Evolutionary conservation across 2,888 invertebrate genomes (phyloP).

Genomic region (Stenolophus ochropezus): DNA sequence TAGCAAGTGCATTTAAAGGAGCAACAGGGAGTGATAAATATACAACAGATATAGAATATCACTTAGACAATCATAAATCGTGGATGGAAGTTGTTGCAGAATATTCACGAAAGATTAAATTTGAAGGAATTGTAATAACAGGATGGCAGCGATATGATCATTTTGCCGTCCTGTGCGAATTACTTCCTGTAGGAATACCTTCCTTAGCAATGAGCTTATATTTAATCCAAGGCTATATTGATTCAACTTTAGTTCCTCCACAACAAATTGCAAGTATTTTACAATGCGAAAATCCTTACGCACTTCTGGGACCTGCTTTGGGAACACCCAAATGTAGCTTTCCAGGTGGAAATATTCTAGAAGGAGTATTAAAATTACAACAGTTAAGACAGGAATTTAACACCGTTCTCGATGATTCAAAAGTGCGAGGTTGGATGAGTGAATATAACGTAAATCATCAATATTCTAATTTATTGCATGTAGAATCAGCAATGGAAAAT

Average conservation of each 20-base stretch:
- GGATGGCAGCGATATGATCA: conserved; percentile 85
- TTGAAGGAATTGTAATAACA: conserved; percentile 81
- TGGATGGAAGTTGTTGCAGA: conserved; percentile 80
- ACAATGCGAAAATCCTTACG: conserved; percentile 69
- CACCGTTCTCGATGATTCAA: conserved; percentile 71
- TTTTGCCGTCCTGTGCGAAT: conserved; percentile 79
- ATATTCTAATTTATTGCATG: conserved; percentile 79
- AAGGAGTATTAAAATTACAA: conserved; percentile 71
- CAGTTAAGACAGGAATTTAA: conserved; percentile 74
- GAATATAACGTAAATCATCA: conserved; percentile 80
- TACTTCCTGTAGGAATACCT: conserved; percentile 78
- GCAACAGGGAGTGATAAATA: conserved; percentile 69
- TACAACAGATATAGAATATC: conserved; percentile 77
- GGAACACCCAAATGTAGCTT: conserved; percentile 69
- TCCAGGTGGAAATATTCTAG: conserved; percentile 69
- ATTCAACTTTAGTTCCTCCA: conserved; percentile 75
- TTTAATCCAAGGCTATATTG: conserved; percentile 71
- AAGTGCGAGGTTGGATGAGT: conserved; percentile 78
- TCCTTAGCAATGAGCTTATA: conserved; percentile 78
- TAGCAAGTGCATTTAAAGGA: conserved; percentile 89
- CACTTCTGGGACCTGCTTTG: conserved; percentile 66
- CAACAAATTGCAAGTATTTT: conserved; percentile 68
- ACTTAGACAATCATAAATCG: conserved; percentile 82
- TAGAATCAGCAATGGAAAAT: conserved; percentile 76
- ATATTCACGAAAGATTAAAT: conserved; percentile 74